Conservation (phyloP, 2,797 vertebrate genomes). For the Serranus cabrilla region DNA sequence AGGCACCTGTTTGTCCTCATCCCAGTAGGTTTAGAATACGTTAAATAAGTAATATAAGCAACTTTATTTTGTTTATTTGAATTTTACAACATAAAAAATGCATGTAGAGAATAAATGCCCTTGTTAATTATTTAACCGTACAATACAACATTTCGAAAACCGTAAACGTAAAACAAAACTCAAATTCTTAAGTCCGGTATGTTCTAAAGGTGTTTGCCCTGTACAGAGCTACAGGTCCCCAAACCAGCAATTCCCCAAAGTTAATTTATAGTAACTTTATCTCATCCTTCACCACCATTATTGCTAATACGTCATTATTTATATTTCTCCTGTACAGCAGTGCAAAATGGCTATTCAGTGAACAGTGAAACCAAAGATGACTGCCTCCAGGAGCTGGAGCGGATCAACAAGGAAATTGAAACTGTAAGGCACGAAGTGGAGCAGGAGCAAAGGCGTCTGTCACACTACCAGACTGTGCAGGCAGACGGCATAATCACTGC, state of each 20-base stretch:
- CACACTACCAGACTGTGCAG: slow-evolving; percentile 72
- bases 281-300: not conserved
- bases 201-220: not conserved
- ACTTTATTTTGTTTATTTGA: too few relatives aligned
- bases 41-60: too few relatives aligned
- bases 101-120: too few relatives aligned
- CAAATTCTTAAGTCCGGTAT: not conserved
- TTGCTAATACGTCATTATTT: not conserved
- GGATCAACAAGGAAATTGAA: slow-evolving; percentile 85
- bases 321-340: slow-evolving; percentile 58
- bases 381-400: slow-evolving; percentile 81
- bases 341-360: slow-evolving; percentile 30
- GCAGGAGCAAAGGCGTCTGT: slow-evolving; percentile 82
- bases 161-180: too few relatives aligned
- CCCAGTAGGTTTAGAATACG: too few relatives aligned
- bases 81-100: too few relatives aligned
- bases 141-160: too few relatives aligned
- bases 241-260: not conserved
- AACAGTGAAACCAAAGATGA: slow-evolving; percentile 50
- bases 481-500: slow-evolving; percentile 34
- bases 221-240: not conserved
- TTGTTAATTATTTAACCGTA: too few relatives aligned
- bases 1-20: not conserved
- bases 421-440: slow-evolving; percentile 84
- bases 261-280: not conserved